These are phyloP conservation scores for Drosophila nigromelanica DNA, from an alignment of 1,140 invertebrate genomes.

Conservation along the genomic window DNA sequence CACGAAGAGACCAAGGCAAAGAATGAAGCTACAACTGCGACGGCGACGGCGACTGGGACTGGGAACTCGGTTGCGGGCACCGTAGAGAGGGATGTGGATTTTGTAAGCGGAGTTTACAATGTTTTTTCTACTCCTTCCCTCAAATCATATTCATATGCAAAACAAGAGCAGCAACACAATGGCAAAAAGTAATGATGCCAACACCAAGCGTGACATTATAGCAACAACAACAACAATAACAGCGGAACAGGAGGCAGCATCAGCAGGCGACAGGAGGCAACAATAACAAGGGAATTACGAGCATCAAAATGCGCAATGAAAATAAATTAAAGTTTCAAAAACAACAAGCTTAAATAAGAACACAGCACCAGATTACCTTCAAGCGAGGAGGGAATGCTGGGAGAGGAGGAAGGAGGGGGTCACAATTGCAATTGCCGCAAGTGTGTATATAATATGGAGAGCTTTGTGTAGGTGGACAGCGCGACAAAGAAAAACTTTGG, in stretches of 20 bases:
- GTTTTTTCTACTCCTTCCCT: conserved; percentile 10
- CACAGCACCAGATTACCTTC: conserved; percentile 22
- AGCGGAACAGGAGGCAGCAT: conserved; percentile 22
- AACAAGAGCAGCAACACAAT: conserved; percentile 56
- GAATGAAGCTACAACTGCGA: conserved; percentile 8
- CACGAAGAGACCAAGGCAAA: conserved; percentile 28
- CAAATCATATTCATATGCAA: conserved; percentile 82
- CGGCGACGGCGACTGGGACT: background rate
- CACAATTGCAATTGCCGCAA: conserved; percentile 45
- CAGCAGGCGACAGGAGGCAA: conserved; percentile 61
- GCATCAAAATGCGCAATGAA: conserved; percentile 83
- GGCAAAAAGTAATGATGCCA: conserved; percentile 73
- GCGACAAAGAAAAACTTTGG: conserved; percentile 46
- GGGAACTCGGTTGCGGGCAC: conserved; percentile 3
- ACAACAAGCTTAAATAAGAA: conserved; percentile 42
- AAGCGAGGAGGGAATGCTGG: conserved; percentile 2
- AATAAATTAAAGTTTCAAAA: conserved; percentile 82
- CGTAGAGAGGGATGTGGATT: conserved; percentile 46
- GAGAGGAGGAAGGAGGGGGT: conserved; percentile 8
- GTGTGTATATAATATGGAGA: conserved; percentile 40
- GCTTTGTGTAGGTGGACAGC: conserved; percentile 72
- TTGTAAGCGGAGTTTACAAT: conserved; percentile 69
- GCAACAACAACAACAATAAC: conserved; percentile 22
- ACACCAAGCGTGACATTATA: conserved; percentile 67
- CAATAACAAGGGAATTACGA: conserved; percentile 82